Evolutionary conservation across 2,797 vertebrate species (phyloP), one percentile per base, ranked within the genome.

Genomic region (Mormyrus proboscirostris): DNA sequence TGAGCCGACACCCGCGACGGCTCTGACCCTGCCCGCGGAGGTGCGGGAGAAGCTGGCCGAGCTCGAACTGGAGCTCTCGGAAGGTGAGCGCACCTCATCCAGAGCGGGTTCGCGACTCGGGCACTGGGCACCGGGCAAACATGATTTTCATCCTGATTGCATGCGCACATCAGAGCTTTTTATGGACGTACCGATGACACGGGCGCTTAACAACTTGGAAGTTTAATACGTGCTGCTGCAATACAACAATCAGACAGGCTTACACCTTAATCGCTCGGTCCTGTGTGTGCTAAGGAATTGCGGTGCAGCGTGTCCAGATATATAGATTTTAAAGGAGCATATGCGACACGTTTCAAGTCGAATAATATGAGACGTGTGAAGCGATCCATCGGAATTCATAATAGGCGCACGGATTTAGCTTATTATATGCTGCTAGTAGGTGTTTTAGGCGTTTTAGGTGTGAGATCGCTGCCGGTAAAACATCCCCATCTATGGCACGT

Each of bases 1-100:
- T 95, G 95, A 96, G 92, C 95, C 95, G 90, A 94, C 94, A 88
- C 93, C 95, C 92, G 94, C 94, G 53, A 91, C 94, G 91, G 95
- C 94, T 4, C 93, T 95, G 93, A 95, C 94, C 88, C 95, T 96
- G 89, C 96, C 96, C 91, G 95, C 94, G 89, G 96, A 96, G 95
- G 96, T 96, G 89, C 95, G 96, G 85, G 96, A 96, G 93, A 96
- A 96, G 94, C 96, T 97, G 94, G 96, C 96, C 89, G 96, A 96
- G 95, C 95, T 97, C 90, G 96, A 97, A 94, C 94, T 96, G 92
- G 96, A 97, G 94, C 95, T 97, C 4, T 97, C 96, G 6, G 96
- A 97, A 92, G 96, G 96, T 96, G 93, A 94, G 90, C 76, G 49
- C 49, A 9, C 49, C 9, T 50, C 9, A 9, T 9, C 49, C 49